Evolutionary conservation across 2,797 vertebrate genomes (phyloP).

Genomic region (Sebastes itinus): DNA sequence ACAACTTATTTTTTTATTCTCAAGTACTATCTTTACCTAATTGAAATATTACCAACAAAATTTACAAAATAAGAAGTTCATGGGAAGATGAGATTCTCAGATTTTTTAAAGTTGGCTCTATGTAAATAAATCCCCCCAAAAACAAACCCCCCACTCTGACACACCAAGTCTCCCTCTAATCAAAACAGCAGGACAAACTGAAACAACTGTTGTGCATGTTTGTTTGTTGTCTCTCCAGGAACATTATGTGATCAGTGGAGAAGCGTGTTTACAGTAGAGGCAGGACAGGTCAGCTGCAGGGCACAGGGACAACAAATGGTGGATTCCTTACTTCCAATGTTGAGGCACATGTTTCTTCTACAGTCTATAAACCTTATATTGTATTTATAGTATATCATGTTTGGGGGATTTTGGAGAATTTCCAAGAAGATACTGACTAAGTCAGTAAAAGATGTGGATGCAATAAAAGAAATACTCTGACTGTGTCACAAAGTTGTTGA

Average conservation of each 20-base stretch:
- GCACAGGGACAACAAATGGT: conserved; percentile 56
- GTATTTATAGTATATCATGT: neutral
- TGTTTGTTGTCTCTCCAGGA: conserved; percentile 76
- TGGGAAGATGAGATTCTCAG: conserved; percentile 38
- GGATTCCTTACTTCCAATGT: neutral
- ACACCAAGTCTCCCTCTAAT: conserved; percentile 51
- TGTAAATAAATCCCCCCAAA: conserved; percentile 39
- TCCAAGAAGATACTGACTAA: neutral
- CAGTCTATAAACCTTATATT: neutral
- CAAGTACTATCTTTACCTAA: neutral
- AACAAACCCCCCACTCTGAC: conserved; percentile 4
- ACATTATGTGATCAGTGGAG: conserved; percentile 71
- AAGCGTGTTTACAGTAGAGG: conserved; percentile 75
- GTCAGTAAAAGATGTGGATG: neutral
- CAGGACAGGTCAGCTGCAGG: conserved; percentile 71
- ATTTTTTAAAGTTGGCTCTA: conserved; percentile 25
- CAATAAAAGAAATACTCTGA: neutral
- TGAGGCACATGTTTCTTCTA: neutral
- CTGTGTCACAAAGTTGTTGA: neutral
- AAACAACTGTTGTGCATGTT: conserved; percentile 77
- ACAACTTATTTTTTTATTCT: neutral
- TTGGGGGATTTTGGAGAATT: neutral
- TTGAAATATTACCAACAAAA: neutral
- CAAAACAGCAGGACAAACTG: conserved; percentile 71
- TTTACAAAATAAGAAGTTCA: neutral